Conservation (phyloP, 2,888 invertebrate species). For the Operophtera brumata region DNA sequence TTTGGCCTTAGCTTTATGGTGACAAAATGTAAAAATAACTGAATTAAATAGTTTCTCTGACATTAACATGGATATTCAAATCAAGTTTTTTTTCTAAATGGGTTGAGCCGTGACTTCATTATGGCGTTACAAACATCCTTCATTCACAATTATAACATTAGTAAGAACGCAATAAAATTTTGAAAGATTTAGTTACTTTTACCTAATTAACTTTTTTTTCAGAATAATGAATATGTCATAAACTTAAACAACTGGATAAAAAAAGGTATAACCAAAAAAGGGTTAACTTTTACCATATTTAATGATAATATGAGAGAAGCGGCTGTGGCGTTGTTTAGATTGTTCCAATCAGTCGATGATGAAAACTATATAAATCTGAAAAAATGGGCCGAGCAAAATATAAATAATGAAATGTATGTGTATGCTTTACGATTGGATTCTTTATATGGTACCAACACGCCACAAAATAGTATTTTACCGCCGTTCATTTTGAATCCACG, state of each 20-base stretch:
- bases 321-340: conserved; percentile 65
- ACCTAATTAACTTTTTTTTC: conserved; percentile 32
- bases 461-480: conserved; percentile 49
- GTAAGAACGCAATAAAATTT: no score
- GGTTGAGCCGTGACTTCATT: neutral
- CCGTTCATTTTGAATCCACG: conserved; percentile 74
- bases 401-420: conserved; percentile 74
- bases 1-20: no score
- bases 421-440: conserved; percentile 70
- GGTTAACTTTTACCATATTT: conserved; percentile 72
- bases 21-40: no score
- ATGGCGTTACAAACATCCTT: no score
- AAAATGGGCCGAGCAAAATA: conserved; percentile 60
- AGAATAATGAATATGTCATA: conserved; percentile 52
- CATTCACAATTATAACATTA: no score
- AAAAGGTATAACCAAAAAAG: conserved; percentile 53
- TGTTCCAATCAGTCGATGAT: conserved; percentile 61
- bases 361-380: conserved; percentile 56
- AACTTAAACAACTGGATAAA: conserved; percentile 46
- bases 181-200: no score
- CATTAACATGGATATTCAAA: no score
- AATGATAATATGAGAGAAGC: conserved; percentile 72
- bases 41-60: no score
- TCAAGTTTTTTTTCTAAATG: no score
- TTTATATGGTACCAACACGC: conserved; percentile 55